Percentiles rank a stretch among this genome's conserved stretches.
These are phyloP conservation scores for Capromys pilorides DNA, from an alignment of 2,797 vertebrate genomes.

Conservation along the genomic window DNA sequence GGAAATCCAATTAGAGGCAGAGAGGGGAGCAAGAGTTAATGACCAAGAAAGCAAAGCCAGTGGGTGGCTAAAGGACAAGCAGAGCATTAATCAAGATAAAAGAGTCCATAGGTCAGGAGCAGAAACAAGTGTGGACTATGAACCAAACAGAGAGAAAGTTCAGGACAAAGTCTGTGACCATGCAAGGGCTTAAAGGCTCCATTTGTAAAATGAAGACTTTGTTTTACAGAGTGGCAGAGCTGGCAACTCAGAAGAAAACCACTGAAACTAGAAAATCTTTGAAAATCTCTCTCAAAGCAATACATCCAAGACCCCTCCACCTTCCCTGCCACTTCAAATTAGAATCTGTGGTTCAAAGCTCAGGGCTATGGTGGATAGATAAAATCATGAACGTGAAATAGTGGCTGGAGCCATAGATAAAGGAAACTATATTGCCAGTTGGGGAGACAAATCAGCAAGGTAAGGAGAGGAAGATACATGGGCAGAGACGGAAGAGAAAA, in stretches of 20 bases:
- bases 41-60: background rate
- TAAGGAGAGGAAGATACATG: background rate
- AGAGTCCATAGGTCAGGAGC: background rate
- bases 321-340: background rate
- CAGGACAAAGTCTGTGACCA: background rate
- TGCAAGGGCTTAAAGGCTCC: background rate
- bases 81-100: background rate
- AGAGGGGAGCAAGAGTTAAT: background rate
- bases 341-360: slow-evolving; percentile 37
- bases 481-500: background rate
- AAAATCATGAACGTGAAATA: background rate
- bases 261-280: background rate
- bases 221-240: background rate
- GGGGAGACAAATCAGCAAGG: background rate
- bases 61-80: background rate
- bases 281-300: background rate
- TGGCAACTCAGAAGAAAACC: background rate
- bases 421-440: background rate
- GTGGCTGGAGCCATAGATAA: background rate
- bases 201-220: background rate
- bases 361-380: background rate
- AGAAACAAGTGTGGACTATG: background rate
- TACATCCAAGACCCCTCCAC: background rate
- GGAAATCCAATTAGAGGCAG: background rate
- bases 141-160: background rate